Conservation (phyloP, 1,140 invertebrate genomes). For the Sitobion miscanthi region DNA sequence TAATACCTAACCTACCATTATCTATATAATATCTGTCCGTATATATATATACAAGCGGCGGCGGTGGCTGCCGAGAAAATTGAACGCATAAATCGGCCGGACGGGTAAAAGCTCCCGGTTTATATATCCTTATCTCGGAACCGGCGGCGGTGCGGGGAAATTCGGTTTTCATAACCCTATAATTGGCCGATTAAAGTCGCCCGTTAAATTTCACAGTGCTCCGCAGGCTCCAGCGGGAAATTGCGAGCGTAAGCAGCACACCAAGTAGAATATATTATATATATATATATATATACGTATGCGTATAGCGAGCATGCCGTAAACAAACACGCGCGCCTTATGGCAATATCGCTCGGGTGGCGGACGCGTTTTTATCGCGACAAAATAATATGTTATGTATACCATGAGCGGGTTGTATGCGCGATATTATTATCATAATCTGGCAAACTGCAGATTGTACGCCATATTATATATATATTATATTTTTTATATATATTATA, state of each 20-base stretch:
- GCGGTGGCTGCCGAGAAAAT: slow-evolving; percentile 21
- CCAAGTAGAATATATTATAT: not conserved
- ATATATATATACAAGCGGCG: not conserved
- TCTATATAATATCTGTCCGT: not conserved
- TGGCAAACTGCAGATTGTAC: not conserved
- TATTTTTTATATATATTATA: no score
- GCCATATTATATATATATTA: not conserved
- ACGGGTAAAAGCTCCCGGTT: slow-evolving; percentile 25
- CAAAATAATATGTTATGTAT: slow-evolving; percentile 1
- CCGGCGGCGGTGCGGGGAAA: not conserved
- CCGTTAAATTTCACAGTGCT: slow-evolving; percentile 31
- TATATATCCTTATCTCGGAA: slow-evolving; percentile 26
- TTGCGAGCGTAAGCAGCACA: slow-evolving; percentile 8
- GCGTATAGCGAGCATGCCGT: not conserved
- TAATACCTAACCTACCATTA: slow-evolving; percentile 6
- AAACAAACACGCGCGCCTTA: not conserved
- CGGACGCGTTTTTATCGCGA: not conserved
- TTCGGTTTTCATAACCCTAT: slow-evolving; percentile 43
- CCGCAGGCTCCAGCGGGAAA: not conserved
- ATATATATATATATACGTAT: no score
- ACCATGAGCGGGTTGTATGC: not conserved
- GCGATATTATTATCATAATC: not conserved
- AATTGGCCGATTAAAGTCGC: slow-evolving; percentile 42
- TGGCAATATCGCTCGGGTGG: not conserved
- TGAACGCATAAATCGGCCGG: slow-evolving; percentile 36